A percentile compares a stretch with the other conserved stretches of the same genome.
These are phyloP conservation scores for Ianthella basta DNA, from an alignment of 37 sponge, comb jelly and placozoan genomes.

Conservation along the genomic window DNA sequence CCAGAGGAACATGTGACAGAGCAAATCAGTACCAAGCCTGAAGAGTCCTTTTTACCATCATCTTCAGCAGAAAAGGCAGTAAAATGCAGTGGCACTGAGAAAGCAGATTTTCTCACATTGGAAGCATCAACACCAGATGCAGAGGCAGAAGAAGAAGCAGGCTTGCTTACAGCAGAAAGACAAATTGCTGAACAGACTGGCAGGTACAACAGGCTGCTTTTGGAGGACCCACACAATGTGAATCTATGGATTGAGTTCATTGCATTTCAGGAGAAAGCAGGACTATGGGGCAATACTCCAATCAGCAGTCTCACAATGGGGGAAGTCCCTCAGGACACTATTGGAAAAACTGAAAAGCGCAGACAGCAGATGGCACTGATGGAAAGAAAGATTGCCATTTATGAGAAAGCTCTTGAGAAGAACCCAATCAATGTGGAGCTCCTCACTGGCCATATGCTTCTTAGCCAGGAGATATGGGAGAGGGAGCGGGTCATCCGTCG, in stretches of 20 bases:
- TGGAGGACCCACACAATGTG: slow-evolving; percentile 67
- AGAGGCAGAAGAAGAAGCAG: slow-evolving; percentile 5
- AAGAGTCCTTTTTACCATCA: background rate
- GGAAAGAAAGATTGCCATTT: slow-evolving; percentile 87
- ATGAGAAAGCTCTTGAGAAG: slow-evolving; percentile 77
- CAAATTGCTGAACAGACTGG: slow-evolving; percentile 39
- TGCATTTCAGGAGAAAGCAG: slow-evolving; percentile 58
- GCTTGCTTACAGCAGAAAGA: slow-evolving; percentile 34
- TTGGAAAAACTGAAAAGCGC: background rate
- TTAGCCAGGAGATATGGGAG: slow-evolving; percentile 69
- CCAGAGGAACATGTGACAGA: too few species aligned
- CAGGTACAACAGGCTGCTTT: slow-evolving; percentile 53
- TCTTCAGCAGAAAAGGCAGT: background rate
- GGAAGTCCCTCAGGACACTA: background rate
- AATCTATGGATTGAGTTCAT: slow-evolving; percentile 81
- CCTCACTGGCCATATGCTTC: slow-evolving; percentile 66
- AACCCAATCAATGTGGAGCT: slow-evolving; percentile 77
- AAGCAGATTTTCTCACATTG: too few species aligned
- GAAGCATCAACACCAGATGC: background rate
- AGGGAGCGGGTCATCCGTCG: slow-evolving; percentile 44
- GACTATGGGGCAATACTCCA: slow-evolving; percentile 38
- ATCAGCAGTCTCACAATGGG: slow-evolving; percentile 4
- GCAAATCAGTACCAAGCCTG: too few species aligned
- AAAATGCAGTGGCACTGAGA: background rate
- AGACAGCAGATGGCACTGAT: slow-evolving; percentile 36